phyloP scores from a whole-genome alignment of 2,888 invertebrate species.

The Dasypogon diadema region DNA sequence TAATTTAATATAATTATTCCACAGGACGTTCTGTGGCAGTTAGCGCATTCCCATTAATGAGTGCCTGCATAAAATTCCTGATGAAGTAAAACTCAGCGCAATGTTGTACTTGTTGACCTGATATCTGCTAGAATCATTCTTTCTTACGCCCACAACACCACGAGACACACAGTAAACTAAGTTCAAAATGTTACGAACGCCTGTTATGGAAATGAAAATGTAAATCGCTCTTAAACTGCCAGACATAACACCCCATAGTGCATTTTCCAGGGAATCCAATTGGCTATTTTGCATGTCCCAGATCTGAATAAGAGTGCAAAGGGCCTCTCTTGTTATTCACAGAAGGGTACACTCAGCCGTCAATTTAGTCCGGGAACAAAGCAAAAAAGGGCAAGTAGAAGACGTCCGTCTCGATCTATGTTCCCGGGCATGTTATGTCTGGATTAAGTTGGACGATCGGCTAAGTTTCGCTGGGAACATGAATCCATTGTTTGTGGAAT shows the following conservation, averaged over 20 bases:
- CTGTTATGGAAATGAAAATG: not conserved
- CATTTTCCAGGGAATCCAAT: not conserved
- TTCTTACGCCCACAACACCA: too few relatives aligned
- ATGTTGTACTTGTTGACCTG: too few relatives aligned
- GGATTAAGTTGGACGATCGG: constrained; percentile 37
- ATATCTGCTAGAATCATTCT: too few relatives aligned
- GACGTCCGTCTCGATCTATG: constrained; percentile 37
- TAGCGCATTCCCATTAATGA: too few relatives aligned
- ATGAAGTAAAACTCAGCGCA: too few relatives aligned
- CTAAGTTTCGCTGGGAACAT: constrained; percentile 19
- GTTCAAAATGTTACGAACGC: not conserved
- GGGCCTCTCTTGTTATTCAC: constrained; percentile 22
- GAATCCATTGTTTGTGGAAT: constrained; percentile 39
- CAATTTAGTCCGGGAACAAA: constrained; percentile 18
- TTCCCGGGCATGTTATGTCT: constrained; percentile 44
- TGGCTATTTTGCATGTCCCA: constrained; percentile 36
- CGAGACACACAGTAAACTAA: not conserved
- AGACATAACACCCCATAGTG: constrained; percentile 36
- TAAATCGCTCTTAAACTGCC: not conserved
- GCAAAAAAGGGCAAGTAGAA: not conserved
- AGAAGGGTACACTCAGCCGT: constrained; percentile 41
- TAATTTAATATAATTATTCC: too few relatives aligned
- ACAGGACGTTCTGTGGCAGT: too few relatives aligned
- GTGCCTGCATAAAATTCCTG: too few relatives aligned
- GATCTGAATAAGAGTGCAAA: constrained; percentile 41